phyloP scores from a whole-genome alignment of 2,888 invertebrate genomes.

The Dynastes maya region DNA sequence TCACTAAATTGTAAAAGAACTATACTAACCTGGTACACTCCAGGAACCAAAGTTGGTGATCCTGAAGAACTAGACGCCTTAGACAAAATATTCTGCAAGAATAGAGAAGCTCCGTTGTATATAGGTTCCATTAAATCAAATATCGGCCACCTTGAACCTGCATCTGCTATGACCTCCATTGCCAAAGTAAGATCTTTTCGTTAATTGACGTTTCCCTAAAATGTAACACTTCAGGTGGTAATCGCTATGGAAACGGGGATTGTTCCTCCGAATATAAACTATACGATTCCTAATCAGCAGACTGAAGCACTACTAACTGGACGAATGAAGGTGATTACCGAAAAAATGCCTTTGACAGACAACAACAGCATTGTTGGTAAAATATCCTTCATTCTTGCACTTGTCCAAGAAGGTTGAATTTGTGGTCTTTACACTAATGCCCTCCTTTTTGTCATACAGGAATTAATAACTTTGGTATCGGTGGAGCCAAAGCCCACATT shows the following conservation, averaged over 20 bases:
- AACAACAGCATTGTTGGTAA: constrained; percentile 81
- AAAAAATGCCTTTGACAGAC: constrained; percentile 76
- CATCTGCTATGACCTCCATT: constrained; percentile 86
- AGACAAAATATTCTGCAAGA: constrained; percentile 83
- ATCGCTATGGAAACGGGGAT: constrained; percentile 83
- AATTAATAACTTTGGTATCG: constrained; percentile 93
- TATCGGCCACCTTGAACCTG: constrained; percentile 93
- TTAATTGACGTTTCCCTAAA: not conserved
- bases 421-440: too few relatives aligned
- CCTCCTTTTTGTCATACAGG: not conserved
- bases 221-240: constrained; percentile 65
- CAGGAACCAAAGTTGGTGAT: constrained; percentile 87
- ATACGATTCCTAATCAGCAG: constrained; percentile 69
- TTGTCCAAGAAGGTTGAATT: too few relatives aligned
- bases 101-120: constrained; percentile 81
- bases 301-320: constrained; percentile 77
- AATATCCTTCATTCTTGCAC: too few relatives aligned
- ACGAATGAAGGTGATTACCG: constrained; percentile 81
- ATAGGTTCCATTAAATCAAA: constrained; percentile 96
- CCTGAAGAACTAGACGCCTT: constrained; percentile 92
- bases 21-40: not conserved
- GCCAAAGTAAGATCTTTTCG: constrained; percentile 76
- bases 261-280: constrained; percentile 92
- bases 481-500: constrained; percentile 87
- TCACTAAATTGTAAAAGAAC: too few relatives aligned